Evolutionary conservation across 2,888 invertebrate species (phyloP), one percentile per base, ranked within the genome.

Genomic region (Netelia fuscicornis): DNA sequence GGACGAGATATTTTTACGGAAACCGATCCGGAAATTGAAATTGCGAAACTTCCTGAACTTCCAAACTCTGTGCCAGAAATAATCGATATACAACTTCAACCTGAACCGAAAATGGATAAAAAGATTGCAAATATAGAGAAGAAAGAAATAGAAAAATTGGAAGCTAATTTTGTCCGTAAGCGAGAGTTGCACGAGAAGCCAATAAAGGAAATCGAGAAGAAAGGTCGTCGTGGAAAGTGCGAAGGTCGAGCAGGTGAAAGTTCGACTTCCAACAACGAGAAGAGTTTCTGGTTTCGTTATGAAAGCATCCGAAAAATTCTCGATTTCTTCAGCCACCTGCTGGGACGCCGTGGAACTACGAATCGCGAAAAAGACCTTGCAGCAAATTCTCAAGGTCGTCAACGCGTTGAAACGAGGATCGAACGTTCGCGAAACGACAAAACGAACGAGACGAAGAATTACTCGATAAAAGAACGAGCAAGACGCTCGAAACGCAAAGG

Each of bases 271-370:
- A 52, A 44, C n/a, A 52, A 42, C 62, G 81, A 81, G 11, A 70
- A 42, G 9, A 81, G 75, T 42, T 68, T 75, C n/a, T 81, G 81
- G 81, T 60, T 13, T 20, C 75, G 81, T 75, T 81, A 75, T 54
- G 25, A 20, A 6, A 20, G 68, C 9, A 54, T 81, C 2, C 67
- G 68, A 17, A 74, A 82, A 25, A 80, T 87, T 1, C 10, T 87
- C 5, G 77, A 87, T 44, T 87, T 87, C n/a, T 80, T 87, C 48
- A 75, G 77, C 2, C 58, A 70, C n/a, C 74, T 87, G n/a, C 23
- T 83, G 58, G 76, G 77, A 8, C 81, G 25, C 42, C 79, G 68
- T 11, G 68, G 13, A 2, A 52, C 48, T 13, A 42, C 37, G 10
- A 9, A 68, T 0, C 11, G 62, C 13, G 48, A 78, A 30, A 37